Conservation (phyloP, 2,113 vertebrate genomes). For the Gymnorhina tibicen region DNA sequence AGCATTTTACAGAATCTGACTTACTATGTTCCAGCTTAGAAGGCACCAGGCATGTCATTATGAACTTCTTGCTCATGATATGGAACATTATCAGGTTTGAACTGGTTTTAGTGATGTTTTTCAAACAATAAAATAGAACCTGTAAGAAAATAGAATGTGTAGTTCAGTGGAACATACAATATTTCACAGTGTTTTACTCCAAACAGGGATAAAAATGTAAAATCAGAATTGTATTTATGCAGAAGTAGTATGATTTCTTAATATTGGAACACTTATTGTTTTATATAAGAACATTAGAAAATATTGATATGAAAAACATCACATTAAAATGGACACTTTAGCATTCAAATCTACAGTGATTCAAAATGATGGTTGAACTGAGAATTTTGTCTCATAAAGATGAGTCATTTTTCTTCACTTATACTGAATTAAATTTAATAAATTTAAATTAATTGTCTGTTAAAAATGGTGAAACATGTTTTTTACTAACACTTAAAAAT, state of each 20-base stretch:
- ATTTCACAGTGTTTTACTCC: neutral
- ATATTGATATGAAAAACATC: neutral
- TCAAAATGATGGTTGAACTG: neutral
- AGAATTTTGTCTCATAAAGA: neutral
- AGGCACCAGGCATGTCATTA: neutral
- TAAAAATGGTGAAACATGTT: neutral
- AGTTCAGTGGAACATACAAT: neutral
- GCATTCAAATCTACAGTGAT: neutral
- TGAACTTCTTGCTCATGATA: neutral
- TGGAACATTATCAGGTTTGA: neutral
- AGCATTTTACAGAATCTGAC: neutral
- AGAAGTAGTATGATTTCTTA: neutral
- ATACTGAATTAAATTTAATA: neutral
- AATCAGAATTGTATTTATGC: neutral
- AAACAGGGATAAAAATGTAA: neutral
- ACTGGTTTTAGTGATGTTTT: neutral
- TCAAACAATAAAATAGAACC: neutral
- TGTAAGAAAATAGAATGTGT: neutral
- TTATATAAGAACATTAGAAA: neutral
- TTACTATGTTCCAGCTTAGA: neutral
- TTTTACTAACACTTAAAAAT: neutral
- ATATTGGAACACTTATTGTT: neutral
- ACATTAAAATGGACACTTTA: neutral
- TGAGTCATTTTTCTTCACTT: neutral
- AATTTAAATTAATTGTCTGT: neutral